phyloP scores from a whole-genome alignment of 2,113 vertebrate genomes.

The Cyprinodon tularosa region DNA sequence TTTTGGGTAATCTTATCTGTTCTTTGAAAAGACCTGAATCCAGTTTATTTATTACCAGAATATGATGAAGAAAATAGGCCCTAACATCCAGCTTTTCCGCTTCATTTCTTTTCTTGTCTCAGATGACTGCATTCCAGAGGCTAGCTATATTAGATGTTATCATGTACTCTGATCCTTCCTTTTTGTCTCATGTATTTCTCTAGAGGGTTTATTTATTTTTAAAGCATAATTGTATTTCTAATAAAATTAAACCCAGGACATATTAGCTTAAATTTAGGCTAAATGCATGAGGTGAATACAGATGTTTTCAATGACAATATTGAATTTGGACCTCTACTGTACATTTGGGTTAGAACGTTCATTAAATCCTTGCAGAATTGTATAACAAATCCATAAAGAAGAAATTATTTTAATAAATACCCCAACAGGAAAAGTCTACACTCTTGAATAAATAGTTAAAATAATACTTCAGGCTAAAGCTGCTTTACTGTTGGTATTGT shows the following conservation, averaged over 20 bases:
- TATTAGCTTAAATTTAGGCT: slow-evolving; percentile 23
- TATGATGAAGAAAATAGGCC: slow-evolving; percentile 13
- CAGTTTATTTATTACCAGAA: slow-evolving; percentile 32
- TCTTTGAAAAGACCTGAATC: slow-evolving; percentile 10
- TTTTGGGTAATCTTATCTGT: neutral
- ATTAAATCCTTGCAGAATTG: slow-evolving; percentile 31
- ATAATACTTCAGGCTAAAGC: neutral
- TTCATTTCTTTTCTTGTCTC: neutral
- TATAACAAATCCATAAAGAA: slow-evolving; percentile 2
- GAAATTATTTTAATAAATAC: slow-evolving; percentile 9
- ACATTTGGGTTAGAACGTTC: slow-evolving; percentile 21
- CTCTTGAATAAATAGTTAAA: slow-evolving; percentile 10
- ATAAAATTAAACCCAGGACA: slow-evolving; percentile 11
- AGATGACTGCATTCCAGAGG: neutral
- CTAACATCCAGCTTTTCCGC: neutral
- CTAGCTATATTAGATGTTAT: slow-evolving; percentile 8
- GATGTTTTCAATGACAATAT: slow-evolving; percentile 14
- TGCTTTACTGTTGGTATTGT: neutral
- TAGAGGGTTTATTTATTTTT: slow-evolving; percentile 17
- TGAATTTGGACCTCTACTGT: slow-evolving; percentile 24
- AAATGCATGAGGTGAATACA: slow-evolving; percentile 9
- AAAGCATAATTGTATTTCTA: slow-evolving; percentile 14
- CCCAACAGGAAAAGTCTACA: slow-evolving; percentile 1
- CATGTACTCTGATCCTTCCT: slow-evolving; percentile 1
- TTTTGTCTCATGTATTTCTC: slow-evolving; percentile 6